phyloP scores from a whole-genome alignment of 2,113 vertebrate genomes.

The Protobothrops flavoviridis region DNA sequence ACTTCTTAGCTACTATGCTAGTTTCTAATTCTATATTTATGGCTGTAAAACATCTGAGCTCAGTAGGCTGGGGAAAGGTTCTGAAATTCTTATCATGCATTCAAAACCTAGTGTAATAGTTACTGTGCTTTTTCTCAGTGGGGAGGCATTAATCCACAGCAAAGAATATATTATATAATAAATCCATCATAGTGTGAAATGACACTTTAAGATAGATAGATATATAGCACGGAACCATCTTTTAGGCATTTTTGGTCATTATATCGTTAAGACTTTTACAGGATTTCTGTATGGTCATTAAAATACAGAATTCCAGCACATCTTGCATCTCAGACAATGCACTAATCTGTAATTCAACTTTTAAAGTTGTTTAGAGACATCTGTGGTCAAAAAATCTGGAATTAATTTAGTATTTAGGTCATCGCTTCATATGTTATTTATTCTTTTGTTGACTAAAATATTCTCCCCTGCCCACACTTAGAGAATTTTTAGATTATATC shows the following conservation, averaged over 20 bases:
- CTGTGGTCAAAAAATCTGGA: conserved; percentile 50
- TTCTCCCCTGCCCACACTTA: not conserved
- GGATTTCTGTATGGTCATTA: conserved; percentile 59
- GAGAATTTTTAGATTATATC: conserved; percentile 32
- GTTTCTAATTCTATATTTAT: not conserved
- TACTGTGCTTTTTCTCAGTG: not conserved
- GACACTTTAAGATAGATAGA: conserved; percentile 25
- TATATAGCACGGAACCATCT: conserved; percentile 44
- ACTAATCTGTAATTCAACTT: conserved; percentile 56
- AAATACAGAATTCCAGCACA: conserved; percentile 62
- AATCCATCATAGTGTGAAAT: conserved; percentile 32
- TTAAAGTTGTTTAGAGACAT: conserved; percentile 41
- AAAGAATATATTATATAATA: conserved; percentile 4
- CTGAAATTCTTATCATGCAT: not conserved
- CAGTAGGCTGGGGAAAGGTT: not conserved
- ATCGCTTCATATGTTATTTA: conserved; percentile 29
- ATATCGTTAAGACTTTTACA: conserved; percentile 49
- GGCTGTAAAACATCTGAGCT: not conserved
- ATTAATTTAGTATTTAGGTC: conserved; percentile 44
- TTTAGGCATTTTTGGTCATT: conserved; percentile 59
- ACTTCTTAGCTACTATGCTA: not conserved
- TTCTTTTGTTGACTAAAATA: conserved; percentile 42
- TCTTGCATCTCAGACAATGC: conserved; percentile 56
- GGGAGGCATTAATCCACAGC: conserved; percentile 22
- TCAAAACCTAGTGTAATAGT: not conserved